Percentiles rank a stretch among this genome's conserved stretches.
phyloP scores from a whole-genome alignment of 1,140 invertebrate genomes.

The Trichogramma pretiosum region DNA sequence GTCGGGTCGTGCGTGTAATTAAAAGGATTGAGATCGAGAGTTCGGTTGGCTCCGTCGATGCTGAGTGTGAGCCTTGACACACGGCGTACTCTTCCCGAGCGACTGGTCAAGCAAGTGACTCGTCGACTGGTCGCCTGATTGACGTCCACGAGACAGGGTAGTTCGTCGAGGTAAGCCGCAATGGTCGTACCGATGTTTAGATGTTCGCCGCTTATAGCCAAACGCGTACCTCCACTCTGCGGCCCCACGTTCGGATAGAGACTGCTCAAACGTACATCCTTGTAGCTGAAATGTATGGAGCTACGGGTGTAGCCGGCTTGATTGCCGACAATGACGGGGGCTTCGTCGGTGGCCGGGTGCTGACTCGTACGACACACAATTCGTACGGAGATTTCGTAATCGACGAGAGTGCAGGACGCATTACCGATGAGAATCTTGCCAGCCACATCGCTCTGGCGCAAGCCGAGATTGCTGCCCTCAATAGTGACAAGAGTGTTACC shows the following conservation, averaged over 20 bases:
- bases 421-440: slow-evolving; percentile 87
- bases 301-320: slow-evolving; percentile 82
- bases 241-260: slow-evolving; percentile 82
- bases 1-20: slow-evolving; percentile 89
- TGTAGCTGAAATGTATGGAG: slow-evolving; percentile 81
- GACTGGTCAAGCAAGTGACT: slow-evolving; percentile 78
- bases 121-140: slow-evolving; percentile 82
- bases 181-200: slow-evolving; percentile 89
- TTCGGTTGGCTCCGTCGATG: slow-evolving; percentile 77
- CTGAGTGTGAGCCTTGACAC: slow-evolving; percentile 61
- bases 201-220: slow-evolving; percentile 84
- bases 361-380: slow-evolving; percentile 81
- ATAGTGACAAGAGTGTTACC: slow-evolving; percentile 94
- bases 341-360: slow-evolving; percentile 63
- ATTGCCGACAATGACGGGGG: slow-evolving; percentile 80
- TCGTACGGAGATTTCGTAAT: slow-evolving; percentile 85
- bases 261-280: slow-evolving; percentile 71
- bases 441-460: slow-evolving; percentile 79
- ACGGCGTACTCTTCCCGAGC: slow-evolving; percentile 48
- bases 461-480: slow-evolving; percentile 89
- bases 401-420: slow-evolving; percentile 76
- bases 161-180: slow-evolving; percentile 77
- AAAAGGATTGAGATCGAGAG: slow-evolving; percentile 62
- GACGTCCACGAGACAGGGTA: slow-evolving; percentile 79
- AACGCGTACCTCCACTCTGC: slow-evolving; percentile 83